These are phyloP conservation scores for Oreochromis mossambicus DNA, from an alignment of 2,797 vertebrate species.

Conservation along the genomic window DNA sequence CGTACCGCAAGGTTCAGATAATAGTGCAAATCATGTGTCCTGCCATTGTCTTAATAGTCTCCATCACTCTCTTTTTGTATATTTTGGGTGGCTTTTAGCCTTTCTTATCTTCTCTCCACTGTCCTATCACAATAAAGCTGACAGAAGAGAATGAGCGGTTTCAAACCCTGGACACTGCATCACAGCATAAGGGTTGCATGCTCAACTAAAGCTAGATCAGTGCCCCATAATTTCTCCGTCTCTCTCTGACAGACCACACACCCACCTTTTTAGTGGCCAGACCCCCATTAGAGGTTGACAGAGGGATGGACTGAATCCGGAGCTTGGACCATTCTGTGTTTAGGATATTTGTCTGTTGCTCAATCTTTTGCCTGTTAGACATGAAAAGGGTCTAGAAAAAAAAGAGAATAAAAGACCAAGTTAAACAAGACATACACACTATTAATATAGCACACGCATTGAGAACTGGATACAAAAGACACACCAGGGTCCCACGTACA, in stretches of 20 bases:
- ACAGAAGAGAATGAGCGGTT: background rate
- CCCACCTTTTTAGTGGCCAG: slow-evolving; percentile 86
- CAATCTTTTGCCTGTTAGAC: slow-evolving; percentile 90
- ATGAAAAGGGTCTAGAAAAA: slow-evolving; percentile 85
- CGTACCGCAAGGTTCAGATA: background rate
- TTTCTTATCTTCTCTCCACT: no score
- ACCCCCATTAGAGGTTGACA: slow-evolving; percentile 79
- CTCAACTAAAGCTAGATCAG: background rate
- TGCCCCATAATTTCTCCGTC: background rate
- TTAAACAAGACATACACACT: background rate
- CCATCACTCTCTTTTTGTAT: background rate
- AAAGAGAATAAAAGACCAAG: background rate
- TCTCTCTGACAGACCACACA: background rate
- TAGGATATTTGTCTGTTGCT: slow-evolving; percentile 84
- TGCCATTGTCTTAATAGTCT: background rate
- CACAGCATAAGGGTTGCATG: background rate
- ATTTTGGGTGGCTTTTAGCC: background rate
- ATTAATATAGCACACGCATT: background rate
- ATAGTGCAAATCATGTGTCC: background rate
- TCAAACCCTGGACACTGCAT: background rate
- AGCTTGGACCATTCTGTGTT: slow-evolving; percentile 93
- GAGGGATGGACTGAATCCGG: slow-evolving; percentile 86
- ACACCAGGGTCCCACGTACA: background rate
- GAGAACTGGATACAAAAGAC: background rate
- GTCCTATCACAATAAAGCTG: background rate